Conservation (phyloP, 1,140 invertebrate species). For the Diorhabda sublineata region DNA sequence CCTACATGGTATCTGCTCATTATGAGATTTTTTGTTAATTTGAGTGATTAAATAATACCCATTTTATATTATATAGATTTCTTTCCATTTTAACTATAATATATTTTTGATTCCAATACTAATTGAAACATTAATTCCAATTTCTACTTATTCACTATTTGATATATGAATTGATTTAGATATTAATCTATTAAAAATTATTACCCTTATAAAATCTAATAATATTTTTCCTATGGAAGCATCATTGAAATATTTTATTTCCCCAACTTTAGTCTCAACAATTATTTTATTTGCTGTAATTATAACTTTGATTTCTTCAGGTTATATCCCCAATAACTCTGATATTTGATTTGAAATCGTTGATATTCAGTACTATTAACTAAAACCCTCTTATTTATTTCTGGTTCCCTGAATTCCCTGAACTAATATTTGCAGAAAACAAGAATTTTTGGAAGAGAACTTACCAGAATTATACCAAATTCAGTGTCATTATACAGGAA, state of each 20-base stretch:
- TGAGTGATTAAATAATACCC: too few relatives aligned
- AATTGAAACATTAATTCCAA: constrained; percentile 49
- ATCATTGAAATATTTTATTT: constrained; percentile 52
- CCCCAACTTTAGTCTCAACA: constrained; percentile 49
- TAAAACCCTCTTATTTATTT: constrained; percentile 53
- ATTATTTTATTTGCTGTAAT: constrained; percentile 49
- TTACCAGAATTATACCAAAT: constrained; percentile 89
- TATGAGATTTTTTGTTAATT: too few relatives aligned
- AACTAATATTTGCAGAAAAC: constrained; percentile 62
- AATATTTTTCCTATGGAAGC: constrained; percentile 48
- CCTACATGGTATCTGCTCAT: too few relatives aligned
- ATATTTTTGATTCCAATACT: constrained; percentile 49
- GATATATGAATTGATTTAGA: constrained; percentile 54
- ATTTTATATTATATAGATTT: too few relatives aligned
- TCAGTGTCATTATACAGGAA: constrained; percentile 74
- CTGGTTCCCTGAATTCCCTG: constrained; percentile 51
- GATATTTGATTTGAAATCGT: constrained; percentile 34
- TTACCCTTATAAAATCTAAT: constrained; percentile 47
- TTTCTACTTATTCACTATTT: constrained; percentile 51
- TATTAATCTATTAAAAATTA: constrained; percentile 54
- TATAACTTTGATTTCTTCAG: constrained; percentile 44
- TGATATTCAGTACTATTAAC: constrained; percentile 43
- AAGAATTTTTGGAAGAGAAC: constrained; percentile 87
- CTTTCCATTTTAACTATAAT: too few relatives aligned
- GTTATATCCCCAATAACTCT: constrained; percentile 29